Conservation (phyloP, 92 coral and sea anemone species). For the Heteractis magnifica region DNA sequence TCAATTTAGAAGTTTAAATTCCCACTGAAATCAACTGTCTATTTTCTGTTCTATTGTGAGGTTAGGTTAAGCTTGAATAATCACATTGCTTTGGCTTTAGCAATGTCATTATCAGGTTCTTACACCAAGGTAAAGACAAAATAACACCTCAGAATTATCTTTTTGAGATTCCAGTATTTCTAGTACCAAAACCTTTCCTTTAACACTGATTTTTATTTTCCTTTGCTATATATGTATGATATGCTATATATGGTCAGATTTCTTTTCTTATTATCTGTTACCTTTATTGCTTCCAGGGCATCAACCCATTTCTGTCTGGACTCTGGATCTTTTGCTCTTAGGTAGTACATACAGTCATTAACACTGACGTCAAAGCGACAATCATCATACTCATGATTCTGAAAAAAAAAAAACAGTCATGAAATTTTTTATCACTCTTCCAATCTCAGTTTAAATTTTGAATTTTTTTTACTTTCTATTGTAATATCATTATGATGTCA, state of each 20-base stretch:
- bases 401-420: conserved; percentile 6
- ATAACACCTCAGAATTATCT: too few species aligned
- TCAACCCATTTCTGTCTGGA: conserved; percentile 85
- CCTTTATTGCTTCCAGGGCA: conserved; percentile 88
- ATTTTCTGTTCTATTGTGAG: not conserved
- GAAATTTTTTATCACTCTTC: not conserved
- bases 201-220: too few species aligned
- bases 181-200: too few species aligned
- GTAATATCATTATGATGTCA: too few species aligned
- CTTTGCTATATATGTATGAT: too few species aligned
- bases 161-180: too few species aligned
- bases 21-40: not conserved
- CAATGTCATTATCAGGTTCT: too few species aligned
- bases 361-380: conserved; percentile 98
- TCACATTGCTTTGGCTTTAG: too few species aligned
- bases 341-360: conserved; percentile 93
- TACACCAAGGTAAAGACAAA: too few species aligned
- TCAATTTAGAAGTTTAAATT: not conserved
- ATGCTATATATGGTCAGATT: too few species aligned
- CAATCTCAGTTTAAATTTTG: too few species aligned
- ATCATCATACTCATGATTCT: conserved; percentile 98
- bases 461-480: too few species aligned
- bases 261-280: not conserved
- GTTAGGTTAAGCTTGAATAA: not conserved
- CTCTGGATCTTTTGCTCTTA: conserved; percentile 76